These are phyloP conservation scores for Anorthoa munda DNA, from an alignment of 2,888 invertebrate genomes.

Conservation along the genomic window DNA sequence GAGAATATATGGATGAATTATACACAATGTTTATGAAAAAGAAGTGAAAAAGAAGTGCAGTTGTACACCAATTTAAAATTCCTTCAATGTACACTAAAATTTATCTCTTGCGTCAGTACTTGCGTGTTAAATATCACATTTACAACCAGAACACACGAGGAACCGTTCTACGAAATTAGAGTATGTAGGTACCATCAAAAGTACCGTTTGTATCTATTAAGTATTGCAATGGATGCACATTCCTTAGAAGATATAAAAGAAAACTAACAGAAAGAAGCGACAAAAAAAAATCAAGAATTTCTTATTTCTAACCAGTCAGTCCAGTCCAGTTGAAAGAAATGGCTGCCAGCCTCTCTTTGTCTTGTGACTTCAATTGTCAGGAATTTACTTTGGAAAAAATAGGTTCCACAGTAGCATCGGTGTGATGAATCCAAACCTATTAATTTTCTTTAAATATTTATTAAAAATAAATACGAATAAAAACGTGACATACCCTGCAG, in stretches of 20 bases:
- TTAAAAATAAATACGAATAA: neutral
- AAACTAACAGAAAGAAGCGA: neutral
- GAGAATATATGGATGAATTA: neutral
- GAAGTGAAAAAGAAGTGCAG: conserved; percentile 1
- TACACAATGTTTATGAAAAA: neutral
- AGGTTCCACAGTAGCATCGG: too few relatives aligned
- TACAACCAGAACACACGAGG: conserved; percentile 42
- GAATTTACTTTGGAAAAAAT: too few relatives aligned
- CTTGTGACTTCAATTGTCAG: too few relatives aligned
- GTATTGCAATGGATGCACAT: conserved; percentile 33
- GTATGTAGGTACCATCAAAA: conserved; percentile 34
- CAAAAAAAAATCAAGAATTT: neutral
- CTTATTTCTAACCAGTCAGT: too few relatives aligned
- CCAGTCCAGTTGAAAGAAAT: too few relatives aligned
- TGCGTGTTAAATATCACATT: conserved; percentile 52
- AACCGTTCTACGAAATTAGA: conserved; percentile 52
- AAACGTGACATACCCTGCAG: neutral
- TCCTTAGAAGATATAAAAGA: neutral
- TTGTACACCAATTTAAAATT: conserved; percentile 41
- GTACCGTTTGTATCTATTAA: conserved; percentile 39
- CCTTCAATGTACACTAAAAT: conserved; percentile 34
- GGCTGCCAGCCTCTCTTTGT: too few relatives aligned
- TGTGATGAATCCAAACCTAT: neutral
- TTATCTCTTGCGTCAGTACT: conserved; percentile 25
- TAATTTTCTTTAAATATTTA: neutral